Evolutionary conservation across 1,140 invertebrate species (phyloP), one percentile per base, ranked within the genome.

Genomic region (Pseudomyrmex concolor): DNA sequence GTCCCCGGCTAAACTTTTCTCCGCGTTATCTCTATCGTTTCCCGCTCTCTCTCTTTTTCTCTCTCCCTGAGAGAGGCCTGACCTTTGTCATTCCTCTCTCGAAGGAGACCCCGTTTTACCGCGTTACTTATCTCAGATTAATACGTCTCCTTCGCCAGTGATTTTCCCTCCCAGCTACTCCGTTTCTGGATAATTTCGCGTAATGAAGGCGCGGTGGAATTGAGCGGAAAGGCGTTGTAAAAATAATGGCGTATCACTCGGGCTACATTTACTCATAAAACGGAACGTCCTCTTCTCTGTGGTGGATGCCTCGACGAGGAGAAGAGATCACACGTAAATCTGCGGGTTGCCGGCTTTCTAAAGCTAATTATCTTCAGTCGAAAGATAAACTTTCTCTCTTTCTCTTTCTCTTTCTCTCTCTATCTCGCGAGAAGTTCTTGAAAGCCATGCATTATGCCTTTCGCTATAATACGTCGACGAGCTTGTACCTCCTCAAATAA

Each of bases 81-180:
- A 71, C 76, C 66, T 80, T 80, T 45, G 76, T 19, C 74, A 54
- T 59, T 64, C 55, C 48, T 19, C 51, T 72, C 51, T 34, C 34
- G 34, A 34, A 34, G 34, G 77, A 76, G 59, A 70, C 62, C 74
- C 5, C 63, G 15, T 48, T 74, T 60, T 70, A 63, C 19, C 15
- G 19, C 63, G 50, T 74, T 87, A 85, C 86, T 86, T 82, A 84
- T 73, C 74, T 80, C 22, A 22, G 57, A 87, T 87, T 87, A 87
- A 86, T 84, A 87, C 50, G 51, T 63, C 54, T 50, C 34, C 17
- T 59, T 78, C 43, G 25, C 48, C 57, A 22, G 50, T 51, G 60
- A 84, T 87, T 84, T 86, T 80, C 59, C 48, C 17, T 22, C 50
- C 66, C 77, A 59, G 43, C 64, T 54, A 78, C 45, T 86, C 43